These are phyloP conservation scores for Centrocercus urophasianus DNA, from an alignment of 2,113 vertebrate species.

Conservation along the genomic window DNA sequence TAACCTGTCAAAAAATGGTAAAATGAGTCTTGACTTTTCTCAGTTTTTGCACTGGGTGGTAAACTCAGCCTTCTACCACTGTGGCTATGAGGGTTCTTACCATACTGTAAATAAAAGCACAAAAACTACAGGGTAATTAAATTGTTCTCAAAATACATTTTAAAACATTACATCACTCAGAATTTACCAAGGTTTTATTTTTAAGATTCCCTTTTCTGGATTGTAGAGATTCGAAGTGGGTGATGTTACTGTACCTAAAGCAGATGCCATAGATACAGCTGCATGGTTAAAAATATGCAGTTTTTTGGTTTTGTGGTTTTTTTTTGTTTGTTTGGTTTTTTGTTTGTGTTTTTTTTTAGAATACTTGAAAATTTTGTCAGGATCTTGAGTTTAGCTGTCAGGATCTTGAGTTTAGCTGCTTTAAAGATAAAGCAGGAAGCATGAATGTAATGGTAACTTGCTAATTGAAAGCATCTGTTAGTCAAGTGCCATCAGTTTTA, in stretches of 20 bases:
- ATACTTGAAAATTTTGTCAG: background rate
- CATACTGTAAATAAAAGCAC: background rate
- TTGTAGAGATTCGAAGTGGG: background rate
- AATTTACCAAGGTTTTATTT: background rate
- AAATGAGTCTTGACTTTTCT: background rate
- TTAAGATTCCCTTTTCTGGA: background rate
- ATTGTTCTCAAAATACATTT: background rate
- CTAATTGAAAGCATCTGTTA: background rate
- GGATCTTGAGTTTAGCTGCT: background rate
- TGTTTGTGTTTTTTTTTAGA: background rate
- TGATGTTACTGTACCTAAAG: background rate
- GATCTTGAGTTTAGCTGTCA: background rate
- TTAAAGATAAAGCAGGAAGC: background rate
- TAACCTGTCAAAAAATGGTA: background rate
- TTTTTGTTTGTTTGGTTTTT: too few relatives aligned
- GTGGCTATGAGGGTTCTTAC: background rate
- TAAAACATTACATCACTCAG: background rate
- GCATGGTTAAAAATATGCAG: background rate
- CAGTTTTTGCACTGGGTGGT: background rate
- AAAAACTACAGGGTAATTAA: background rate
- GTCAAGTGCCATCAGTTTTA: background rate
- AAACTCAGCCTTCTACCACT: background rate
- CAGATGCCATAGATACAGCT: background rate
- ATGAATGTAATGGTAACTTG: background rate
- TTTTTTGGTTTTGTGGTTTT: too few relatives aligned